Base-by-base conservation (phyloP, 2,113 vertebrate species). In the Odobenus rosmarus region DNA sequence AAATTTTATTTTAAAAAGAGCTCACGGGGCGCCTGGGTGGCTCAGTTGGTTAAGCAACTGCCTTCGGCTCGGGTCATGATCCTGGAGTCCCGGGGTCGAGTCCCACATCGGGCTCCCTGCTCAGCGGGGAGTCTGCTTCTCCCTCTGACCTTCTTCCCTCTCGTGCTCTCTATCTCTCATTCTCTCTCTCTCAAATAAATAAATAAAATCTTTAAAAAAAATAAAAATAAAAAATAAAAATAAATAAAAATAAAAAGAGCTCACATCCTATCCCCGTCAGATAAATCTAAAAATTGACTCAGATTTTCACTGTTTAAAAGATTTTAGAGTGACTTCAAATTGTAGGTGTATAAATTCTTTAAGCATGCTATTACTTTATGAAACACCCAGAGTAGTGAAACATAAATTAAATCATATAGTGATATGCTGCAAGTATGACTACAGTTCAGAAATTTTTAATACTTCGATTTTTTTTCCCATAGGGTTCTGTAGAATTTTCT, bases 381-480 rank as follows among this genome's bases (percentile, higher is more conserved):
- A 87, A 88, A 67, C 61, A 31, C 23, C 77, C 89, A 96, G 79
- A 92, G 62, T 46, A 92, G 53, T 62, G 39, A 69, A 97, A 92
- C 8, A 71, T 85, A 90, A 94, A 53, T 53, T 71, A 97, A 74
- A n/a, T 95, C 77, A 88, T 42, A 64, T 85, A 93, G 93, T 81
- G 71, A 96, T 82, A 93, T 69, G 49, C 57, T 97, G 88, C 97
- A 97, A 64, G 81, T 95, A 94, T 74, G 49, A 93, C 93, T 95
- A 98, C 80, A 92, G 39, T 84, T 16, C 85, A 90, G 57, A 51
- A 95, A 57, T 74, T 92, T 92, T 97, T 96, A 97, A 95, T 96
- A 98, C 97, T 96, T 97, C 4, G 85, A 10, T 15, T 14, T 61
- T 16, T 42, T 55, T 72, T 61, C 80, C 4, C 55, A 77, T 2